A percentile compares a stretch with the other conserved stretches of the same genome.
Conservation (phyloP, 2,113 vertebrate species). For the Gila orcuttii region DNA sequence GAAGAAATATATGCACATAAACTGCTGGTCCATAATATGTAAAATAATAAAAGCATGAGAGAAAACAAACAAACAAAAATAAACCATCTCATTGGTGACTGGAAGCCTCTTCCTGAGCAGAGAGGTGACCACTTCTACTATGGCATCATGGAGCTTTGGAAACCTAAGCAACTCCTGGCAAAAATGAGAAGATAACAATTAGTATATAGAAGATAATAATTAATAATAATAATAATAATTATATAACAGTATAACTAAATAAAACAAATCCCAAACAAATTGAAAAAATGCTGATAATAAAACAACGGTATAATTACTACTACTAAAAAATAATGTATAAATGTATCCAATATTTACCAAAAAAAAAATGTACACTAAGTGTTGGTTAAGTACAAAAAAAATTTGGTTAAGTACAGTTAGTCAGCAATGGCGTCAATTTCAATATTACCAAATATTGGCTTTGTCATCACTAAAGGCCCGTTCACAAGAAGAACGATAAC, state of each 20-base stretch:
- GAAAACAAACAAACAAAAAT: not conserved
- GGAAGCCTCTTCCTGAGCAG: slow-evolving; percentile 92
- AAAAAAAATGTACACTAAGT: not conserved
- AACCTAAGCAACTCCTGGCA: slow-evolving; percentile 92
- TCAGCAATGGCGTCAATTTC: not conserved
- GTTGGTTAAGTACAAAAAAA: not conserved
- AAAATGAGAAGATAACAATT: no score
- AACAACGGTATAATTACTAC: no score
- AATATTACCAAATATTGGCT: not conserved
- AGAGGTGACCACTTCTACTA: slow-evolving; percentile 98
- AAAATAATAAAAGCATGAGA: not conserved
- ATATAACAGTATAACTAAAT: not conserved
- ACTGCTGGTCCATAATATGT: not conserved
- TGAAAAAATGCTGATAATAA: no score
- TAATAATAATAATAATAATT: not conserved
- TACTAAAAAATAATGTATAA: not conserved
- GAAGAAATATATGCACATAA: not conserved
- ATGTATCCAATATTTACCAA: not conserved
- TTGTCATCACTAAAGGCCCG: not conserved
- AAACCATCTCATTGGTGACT: slow-evolving; percentile 98
- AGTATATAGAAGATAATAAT: no score
- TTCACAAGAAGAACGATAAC: not conserved
- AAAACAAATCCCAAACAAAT: not conserved
- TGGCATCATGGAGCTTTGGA: slow-evolving; percentile 96
- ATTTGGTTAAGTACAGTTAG: not conserved